Conservation (phyloP, 2,888 invertebrate species). For the Peribatodes rhomboidaria region DNA sequence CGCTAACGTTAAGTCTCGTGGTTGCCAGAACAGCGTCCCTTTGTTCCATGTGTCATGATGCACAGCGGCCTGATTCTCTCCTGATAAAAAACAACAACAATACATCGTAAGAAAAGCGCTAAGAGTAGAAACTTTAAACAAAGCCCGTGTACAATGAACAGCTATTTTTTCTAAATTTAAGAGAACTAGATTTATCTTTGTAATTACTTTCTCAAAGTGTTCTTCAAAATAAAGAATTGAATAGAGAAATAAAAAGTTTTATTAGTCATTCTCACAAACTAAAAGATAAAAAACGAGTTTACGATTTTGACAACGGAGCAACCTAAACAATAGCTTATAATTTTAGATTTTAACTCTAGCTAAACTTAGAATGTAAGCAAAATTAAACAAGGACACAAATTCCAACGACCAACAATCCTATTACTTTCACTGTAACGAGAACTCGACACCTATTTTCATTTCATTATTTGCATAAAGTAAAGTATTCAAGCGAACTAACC, state of each 20-base stretch:
- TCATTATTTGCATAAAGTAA: conserved; percentile 22
- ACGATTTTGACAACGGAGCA: too few relatives aligned
- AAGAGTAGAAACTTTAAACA: too few relatives aligned
- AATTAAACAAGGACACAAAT: neutral
- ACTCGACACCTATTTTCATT: conserved; percentile 24
- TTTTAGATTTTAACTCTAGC: too few relatives aligned
- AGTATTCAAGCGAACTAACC: conserved; percentile 26
- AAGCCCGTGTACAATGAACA: too few relatives aligned
- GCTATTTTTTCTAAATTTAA: too few relatives aligned
- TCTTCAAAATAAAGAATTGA: too few relatives aligned
- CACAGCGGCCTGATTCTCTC: conserved; percentile 88
- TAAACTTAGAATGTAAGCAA: neutral
- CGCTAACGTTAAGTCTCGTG: conserved; percentile 64
- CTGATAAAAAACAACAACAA: conserved; percentile 62
- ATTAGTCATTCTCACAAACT: too few relatives aligned
- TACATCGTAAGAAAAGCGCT: neutral
- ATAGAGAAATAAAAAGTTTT: too few relatives aligned
- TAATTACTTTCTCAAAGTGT: too few relatives aligned
- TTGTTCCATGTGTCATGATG: conserved; percentile 88
- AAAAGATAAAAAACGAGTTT: too few relatives aligned
- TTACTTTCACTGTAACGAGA: neutral
- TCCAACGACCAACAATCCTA: neutral
- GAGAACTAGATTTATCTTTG: too few relatives aligned
- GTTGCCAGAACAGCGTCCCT: conserved; percentile 76
- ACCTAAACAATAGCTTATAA: too few relatives aligned